These are phyloP conservation scores for Karalla daura DNA, from an alignment of 2,797 vertebrate genomes.

Conservation along the genomic window DNA sequence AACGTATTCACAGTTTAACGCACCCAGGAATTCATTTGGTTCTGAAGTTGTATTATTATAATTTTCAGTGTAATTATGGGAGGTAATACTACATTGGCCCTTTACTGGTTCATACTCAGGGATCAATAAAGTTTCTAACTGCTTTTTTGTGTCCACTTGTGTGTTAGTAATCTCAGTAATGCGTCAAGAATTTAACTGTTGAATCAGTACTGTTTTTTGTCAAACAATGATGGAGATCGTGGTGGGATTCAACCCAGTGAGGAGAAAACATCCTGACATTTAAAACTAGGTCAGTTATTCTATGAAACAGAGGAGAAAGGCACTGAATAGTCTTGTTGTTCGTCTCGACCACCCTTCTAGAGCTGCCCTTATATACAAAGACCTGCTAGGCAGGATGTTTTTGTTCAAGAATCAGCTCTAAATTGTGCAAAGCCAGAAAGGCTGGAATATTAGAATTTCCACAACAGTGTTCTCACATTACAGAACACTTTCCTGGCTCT, in stretches of 20 bases:
- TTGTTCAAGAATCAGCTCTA: constrained; percentile 3
- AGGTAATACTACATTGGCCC: background rate
- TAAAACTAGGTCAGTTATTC: constrained; percentile 17
- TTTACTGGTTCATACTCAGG: background rate
- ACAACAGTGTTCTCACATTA: background rate
- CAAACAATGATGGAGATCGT: background rate
- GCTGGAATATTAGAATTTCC: background rate
- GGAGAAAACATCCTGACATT: background rate
- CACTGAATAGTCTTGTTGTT: background rate
- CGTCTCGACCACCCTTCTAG: background rate
- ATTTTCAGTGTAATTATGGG: no score
- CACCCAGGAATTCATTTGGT: background rate
- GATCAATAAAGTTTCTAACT: background rate
- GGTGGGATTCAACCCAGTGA: background rate
- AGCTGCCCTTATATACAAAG: no score
- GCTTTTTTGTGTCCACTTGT: background rate
- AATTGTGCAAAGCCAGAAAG: background rate
- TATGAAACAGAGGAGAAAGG: background rate
- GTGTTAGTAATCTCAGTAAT: background rate
- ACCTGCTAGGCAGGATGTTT: constrained; percentile 21
- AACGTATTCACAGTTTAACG: background rate
- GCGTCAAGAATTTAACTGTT: background rate
- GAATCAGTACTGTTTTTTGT: background rate
- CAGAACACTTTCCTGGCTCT: background rate
- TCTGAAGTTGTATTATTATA: background rate